phyloP scores from a whole-genome alignment of 2,797 vertebrate genomes.

The Melanotaenia pygmaea region DNA sequence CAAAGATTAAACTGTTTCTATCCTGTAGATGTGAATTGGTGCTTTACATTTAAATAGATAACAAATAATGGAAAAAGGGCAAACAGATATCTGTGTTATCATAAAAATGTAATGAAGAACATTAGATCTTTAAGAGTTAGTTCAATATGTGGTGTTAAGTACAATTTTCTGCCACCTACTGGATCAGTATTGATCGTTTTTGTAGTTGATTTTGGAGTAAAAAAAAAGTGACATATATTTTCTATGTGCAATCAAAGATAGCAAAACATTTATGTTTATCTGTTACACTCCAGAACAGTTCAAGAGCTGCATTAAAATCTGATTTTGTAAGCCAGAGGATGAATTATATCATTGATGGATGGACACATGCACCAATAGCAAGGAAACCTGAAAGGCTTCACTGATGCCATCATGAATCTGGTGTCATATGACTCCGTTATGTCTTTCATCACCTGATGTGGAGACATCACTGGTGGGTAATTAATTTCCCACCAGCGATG shows the following conservation, averaged over 20 bases:
- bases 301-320: not conserved
- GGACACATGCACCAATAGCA: conserved; percentile 33
- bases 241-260: not conserved
- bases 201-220: not conserved
- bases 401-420: conserved; percentile 23
- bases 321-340: not conserved
- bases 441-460: not conserved
- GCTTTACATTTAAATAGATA: not conserved
- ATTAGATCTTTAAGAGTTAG: not conserved
- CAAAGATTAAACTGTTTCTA: not conserved
- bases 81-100: not conserved
- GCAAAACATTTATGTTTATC: not conserved
- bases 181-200: conserved; percentile 58
- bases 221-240: not conserved
- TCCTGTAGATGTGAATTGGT: not conserved
- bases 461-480: not conserved
- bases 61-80: not conserved
- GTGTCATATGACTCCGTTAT: conserved; percentile 32
- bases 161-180: conserved; percentile 76
- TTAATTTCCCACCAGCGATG: conserved; percentile 1
- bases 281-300: not conserved
- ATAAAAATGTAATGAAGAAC: not conserved
- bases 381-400: conserved; percentile 12
- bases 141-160: conserved; percentile 43
- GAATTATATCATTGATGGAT: conserved; percentile 11